Conservation (phyloP, 1,140 invertebrate species). For the Colletes gigas region DNA sequence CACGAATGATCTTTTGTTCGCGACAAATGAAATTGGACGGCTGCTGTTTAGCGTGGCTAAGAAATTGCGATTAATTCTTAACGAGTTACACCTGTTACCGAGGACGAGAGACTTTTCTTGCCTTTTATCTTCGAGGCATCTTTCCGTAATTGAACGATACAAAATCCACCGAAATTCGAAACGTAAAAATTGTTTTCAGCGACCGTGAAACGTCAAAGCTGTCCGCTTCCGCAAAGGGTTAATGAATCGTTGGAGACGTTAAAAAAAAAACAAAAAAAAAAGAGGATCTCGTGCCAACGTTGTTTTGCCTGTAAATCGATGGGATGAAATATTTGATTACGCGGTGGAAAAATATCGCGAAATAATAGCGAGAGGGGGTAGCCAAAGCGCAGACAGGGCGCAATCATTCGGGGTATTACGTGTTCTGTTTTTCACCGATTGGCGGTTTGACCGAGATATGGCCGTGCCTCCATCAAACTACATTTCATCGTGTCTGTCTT, state of each 20-base stretch:
- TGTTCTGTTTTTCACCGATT: neutral
- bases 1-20: slow-evolving; percentile 1
- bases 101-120: no score
- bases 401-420: neutral
- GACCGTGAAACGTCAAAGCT: no score
- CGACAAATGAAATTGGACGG: slow-evolving; percentile 4
- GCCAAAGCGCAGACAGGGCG: neutral
- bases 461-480: slow-evolving; percentile 17
- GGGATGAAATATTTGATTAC: neutral
- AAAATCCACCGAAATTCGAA: no score
- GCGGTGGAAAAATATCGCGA: neutral
- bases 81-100: no score
- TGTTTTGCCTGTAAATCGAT: neutral
- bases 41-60: neutral
- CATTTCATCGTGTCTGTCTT: slow-evolving; percentile 37
- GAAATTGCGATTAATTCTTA: neutral
- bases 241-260: no score
- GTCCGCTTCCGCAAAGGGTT: no score
- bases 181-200: no score
- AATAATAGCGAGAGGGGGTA: neutral
- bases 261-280: no score
- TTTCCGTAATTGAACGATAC: no score
- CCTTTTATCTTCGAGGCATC: no score
- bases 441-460: slow-evolving; percentile 9
- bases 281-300: no score